Base-by-base conservation (phyloP, 2,888 invertebrate genomes). In the Sesamia inferens region DNA sequence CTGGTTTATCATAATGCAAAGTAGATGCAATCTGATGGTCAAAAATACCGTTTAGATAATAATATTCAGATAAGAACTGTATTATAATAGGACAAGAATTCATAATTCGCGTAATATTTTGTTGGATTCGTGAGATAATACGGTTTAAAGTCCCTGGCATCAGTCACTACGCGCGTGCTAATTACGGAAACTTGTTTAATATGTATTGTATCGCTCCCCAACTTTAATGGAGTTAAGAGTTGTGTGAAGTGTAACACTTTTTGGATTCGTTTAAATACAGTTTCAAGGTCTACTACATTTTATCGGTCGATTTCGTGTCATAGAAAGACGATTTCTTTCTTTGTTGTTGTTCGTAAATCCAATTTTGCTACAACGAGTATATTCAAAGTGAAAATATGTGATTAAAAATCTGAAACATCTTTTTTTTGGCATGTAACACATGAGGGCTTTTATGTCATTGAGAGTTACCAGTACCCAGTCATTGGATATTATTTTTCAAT, bases 81-180 rank as follows among this genome's bases (percentile, higher is more conserved):
- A 55, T 65, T 68, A 48, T 11, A 57, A 51, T 14, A n/a, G 22
- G 24, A 42, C n/a, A 55, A 59, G 59, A 69, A 57, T 79, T 42
- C 24, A 69, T 69, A 75, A 75, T 84, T 24, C 55, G 42, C 19
- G 11, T 48, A 59, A 71, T 61, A 66, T 71, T 19, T 71, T 58
- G 47, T 68, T 65, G 31, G 55, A 65, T 78, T 71, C 24, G 55
- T 55, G 74, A 51, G 58, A 70, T 39, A 68, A 79, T 81, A 83
- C 62, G 81, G 68, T 74, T 68, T 31, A 57, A 66, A 71, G 68
- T 69, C 57, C 66, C 68, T 47, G 71, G 59, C 58, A 59, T 80
- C 81, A 81, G 75, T n/a, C 84, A 57, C 47, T 69, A 54, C 58
- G 64, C 84, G 76, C 81, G 81, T 84, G 84, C 57, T 72, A 72